These are phyloP conservation scores for Pterocles gutturalis DNA, from an alignment of 2,113 vertebrate species.

Conservation along the genomic window DNA sequence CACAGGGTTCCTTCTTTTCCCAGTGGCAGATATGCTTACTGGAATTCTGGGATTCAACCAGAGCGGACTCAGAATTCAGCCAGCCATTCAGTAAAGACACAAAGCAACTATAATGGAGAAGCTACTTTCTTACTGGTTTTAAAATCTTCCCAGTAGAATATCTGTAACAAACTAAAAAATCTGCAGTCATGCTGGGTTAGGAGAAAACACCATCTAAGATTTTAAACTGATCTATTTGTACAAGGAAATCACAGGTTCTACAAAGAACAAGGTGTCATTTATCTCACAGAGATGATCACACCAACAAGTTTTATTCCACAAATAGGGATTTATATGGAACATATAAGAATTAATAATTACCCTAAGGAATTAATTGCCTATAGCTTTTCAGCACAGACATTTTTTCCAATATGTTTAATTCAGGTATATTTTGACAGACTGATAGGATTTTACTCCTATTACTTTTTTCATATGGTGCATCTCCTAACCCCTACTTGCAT, in stretches of 20 bases:
- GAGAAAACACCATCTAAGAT: slow-evolving; percentile 3
- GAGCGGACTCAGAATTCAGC: background rate
- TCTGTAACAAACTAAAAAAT: background rate
- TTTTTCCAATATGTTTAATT: background rate
- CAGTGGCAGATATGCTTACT: background rate
- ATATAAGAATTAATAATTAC: background rate
- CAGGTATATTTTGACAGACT: background rate
- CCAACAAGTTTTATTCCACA: background rate
- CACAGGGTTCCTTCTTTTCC: background rate
- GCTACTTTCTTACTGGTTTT: background rate
- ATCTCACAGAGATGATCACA: background rate
- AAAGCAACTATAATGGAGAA: background rate
- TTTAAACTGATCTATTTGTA: background rate
- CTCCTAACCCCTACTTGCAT: background rate
- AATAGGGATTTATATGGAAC: background rate
- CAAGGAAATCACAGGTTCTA: background rate
- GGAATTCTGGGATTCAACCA: background rate
- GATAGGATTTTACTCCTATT: background rate
- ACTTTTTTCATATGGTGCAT: background rate
- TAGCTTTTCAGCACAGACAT: background rate
- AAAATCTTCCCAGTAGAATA: background rate
- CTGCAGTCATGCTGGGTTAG: background rate
- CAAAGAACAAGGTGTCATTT: background rate
- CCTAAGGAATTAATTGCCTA: background rate
- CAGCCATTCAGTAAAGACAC: slow-evolving; percentile 15